Evolutionary conservation across 2,113 vertebrate species (phyloP).

Genomic region (Toxostoma redivivum): DNA sequence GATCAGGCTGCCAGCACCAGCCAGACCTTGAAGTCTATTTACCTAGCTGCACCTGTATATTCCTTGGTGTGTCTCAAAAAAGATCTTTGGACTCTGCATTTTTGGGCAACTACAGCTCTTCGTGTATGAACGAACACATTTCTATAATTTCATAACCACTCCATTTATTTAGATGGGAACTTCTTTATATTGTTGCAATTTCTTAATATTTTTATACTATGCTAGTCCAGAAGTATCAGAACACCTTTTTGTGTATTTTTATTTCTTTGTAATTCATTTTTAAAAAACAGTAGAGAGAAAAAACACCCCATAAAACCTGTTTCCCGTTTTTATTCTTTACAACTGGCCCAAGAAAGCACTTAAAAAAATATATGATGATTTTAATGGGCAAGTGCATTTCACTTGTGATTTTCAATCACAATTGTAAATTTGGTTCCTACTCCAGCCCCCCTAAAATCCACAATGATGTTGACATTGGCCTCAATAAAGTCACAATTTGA

Average conservation of each 20-base stretch:
- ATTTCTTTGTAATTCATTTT: not conserved
- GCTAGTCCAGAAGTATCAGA: not conserved
- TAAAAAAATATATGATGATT: not conserved
- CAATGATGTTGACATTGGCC: not conserved
- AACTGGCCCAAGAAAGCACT: not conserved
- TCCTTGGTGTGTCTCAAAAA: not conserved
- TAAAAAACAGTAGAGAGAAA: not conserved
- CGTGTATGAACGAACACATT: accelerated
- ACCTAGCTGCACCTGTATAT: not conserved
- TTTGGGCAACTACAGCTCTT: not conserved
- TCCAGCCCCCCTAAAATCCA: not conserved
- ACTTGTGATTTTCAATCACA: not conserved
- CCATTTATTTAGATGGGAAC: not conserved
- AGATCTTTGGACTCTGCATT: not conserved
- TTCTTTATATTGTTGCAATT: not conserved
- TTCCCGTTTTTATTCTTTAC: not conserved
- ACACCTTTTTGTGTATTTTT: not conserved
- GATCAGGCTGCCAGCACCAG: not conserved
- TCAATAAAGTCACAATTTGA: not conserved
- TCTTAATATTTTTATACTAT: not conserved
- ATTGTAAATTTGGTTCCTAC: not conserved
- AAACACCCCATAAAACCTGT: accelerated
- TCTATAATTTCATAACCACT: not conserved
- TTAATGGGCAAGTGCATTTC: not conserved
- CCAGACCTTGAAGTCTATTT: not conserved